These are phyloP conservation scores for Escarpia spicata DNA, from an alignment of 2,888 invertebrate species.

Conservation along the genomic window DNA sequence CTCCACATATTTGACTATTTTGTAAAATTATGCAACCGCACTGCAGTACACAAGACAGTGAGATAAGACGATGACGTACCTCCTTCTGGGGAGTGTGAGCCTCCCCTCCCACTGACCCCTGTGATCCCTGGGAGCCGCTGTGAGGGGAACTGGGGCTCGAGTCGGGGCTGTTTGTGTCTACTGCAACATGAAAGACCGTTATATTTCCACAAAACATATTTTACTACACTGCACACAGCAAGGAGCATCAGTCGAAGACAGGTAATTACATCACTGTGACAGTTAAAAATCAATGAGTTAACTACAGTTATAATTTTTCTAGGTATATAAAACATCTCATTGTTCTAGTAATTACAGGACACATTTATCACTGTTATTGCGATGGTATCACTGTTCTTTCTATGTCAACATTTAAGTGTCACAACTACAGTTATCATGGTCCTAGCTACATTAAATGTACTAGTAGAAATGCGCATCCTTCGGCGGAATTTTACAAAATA, in stretches of 20 bases:
- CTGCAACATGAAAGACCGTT: conserved; percentile 24
- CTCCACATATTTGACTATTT: background rate
- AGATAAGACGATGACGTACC: conserved; percentile 18
- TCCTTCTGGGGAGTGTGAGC: conserved; percentile 17
- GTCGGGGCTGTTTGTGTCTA: conserved; percentile 69
- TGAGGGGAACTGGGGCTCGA: conserved; percentile 81
- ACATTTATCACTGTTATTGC: too few relatives aligned
- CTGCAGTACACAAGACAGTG: background rate
- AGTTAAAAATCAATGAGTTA: too few relatives aligned
- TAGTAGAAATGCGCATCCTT: too few relatives aligned
- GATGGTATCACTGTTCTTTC: too few relatives aligned
- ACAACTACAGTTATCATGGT: too few relatives aligned
- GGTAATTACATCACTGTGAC: background rate
- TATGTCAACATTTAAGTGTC: too few relatives aligned
- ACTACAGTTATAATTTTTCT: too few relatives aligned
- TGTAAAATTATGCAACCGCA: background rate
- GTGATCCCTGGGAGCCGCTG: conserved; percentile 40
- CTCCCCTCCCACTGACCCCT: conserved; percentile 18
- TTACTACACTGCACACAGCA: background rate
- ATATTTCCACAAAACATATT: background rate
- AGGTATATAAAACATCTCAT: too few relatives aligned
- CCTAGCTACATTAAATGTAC: too few relatives aligned
- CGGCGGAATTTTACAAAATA: too few relatives aligned
- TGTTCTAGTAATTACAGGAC: too few relatives aligned
- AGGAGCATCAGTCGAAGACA: background rate